Evolutionary conservation across 2,113 vertebrate species (phyloP).

Genomic region (Acanthochromis polyacanthus): DNA sequence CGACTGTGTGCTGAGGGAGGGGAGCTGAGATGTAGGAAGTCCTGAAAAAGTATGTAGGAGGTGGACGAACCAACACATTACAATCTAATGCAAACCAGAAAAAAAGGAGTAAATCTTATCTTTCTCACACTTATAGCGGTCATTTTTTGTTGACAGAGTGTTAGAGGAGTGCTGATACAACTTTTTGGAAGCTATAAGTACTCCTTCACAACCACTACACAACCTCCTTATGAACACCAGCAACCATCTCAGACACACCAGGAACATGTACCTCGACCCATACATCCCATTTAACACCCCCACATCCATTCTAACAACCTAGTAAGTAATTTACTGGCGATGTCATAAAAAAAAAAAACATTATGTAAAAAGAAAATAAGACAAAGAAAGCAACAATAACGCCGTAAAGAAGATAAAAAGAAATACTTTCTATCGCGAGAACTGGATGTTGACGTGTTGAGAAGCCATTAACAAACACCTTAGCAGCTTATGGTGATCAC

Average conservation of each 20-base stretch:
- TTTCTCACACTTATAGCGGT: background rate
- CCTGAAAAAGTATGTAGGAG: background rate
- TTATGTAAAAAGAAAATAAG: too few species aligned
- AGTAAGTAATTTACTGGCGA: too few species aligned
- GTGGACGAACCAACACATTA: constrained; percentile 18
- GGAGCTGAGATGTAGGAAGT: background rate
- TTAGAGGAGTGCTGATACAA: background rate
- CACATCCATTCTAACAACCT: too few species aligned
- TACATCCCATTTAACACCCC: too few species aligned
- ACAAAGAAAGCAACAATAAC: too few species aligned
- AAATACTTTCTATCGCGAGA: too few species aligned
- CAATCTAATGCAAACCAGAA: constrained; percentile 49
- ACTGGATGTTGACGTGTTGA: too few species aligned
- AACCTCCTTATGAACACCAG: background rate
- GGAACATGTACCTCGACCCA: too few species aligned
- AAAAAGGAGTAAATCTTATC: constrained; percentile 5
- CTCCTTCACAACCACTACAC: background rate
- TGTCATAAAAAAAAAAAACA: too few species aligned
- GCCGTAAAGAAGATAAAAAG: too few species aligned
- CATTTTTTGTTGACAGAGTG: constrained; percentile 3
- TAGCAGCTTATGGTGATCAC: too few species aligned
- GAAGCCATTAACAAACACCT: too few species aligned
- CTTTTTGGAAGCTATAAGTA: background rate
- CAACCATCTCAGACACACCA: background rate
- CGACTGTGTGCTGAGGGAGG: constrained; percentile 26